Evolutionary conservation across 37 sponge, comb jelly and placozoan genomes (phyloP).

Genomic region (Diacarnus erythraeanus): DNA sequence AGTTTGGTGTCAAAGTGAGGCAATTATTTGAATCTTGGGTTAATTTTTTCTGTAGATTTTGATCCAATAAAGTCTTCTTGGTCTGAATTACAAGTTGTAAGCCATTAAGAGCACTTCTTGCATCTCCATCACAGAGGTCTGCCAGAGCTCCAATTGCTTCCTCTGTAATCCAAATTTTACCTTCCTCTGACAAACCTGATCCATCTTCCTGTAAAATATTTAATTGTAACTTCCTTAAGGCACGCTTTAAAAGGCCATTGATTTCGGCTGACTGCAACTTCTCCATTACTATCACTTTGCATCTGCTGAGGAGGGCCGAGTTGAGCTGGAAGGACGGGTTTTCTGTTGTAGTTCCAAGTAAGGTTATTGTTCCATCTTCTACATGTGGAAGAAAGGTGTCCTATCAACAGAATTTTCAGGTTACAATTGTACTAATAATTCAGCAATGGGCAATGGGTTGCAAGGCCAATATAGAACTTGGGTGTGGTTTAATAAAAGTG

Average conservation of each 20-base stretch:
- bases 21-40: neutral
- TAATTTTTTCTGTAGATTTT: neutral
- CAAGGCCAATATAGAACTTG: no score
- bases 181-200: neutral
- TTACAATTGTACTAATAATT: no score
- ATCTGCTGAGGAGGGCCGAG: conserved; percentile 52
- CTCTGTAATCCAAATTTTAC: neutral
- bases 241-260: conserved; percentile 20
- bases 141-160: conserved; percentile 29
- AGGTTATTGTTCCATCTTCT: conserved; percentile 56
- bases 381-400: conserved; percentile 57
- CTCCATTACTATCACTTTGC: conserved; percentile 43
- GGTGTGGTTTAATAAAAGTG: no score
- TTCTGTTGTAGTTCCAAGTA: conserved; percentile 63
- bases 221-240: conserved; percentile 14
- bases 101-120: conserved; percentile 52
- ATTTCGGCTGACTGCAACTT: conserved; percentile 30
- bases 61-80: conserved; percentile 15
- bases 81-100: conserved; percentile 40
- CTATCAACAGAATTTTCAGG: no score
- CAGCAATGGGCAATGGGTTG: no score
- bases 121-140: conserved; percentile 61
- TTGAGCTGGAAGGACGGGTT: conserved; percentile 63
- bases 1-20: neutral
- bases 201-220: neutral